Percentiles rank a stretch among this genome's conserved stretches.
These are phyloP conservation scores for Arion vulgaris DNA, from an alignment of 1,140 invertebrate genomes.

Conservation along the genomic window DNA sequence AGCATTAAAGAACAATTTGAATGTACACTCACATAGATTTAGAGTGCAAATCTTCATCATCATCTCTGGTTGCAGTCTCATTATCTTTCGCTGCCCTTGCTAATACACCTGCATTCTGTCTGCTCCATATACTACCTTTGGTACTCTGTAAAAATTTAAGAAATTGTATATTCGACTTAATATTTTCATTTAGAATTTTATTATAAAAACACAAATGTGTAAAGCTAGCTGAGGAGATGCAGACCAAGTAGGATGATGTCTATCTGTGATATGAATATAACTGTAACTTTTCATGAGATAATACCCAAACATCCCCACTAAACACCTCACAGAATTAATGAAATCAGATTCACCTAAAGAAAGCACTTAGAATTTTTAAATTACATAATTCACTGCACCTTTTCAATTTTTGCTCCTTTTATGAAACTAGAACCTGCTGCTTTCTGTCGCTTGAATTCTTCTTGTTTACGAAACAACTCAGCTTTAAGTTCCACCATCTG, in stretches of 20 bases:
- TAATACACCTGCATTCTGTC: conserved; percentile 72
- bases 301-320: too few relatives aligned
- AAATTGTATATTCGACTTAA: background rate
- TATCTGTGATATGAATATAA: too few relatives aligned
- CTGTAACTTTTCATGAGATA: too few relatives aligned
- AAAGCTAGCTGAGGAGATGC: too few relatives aligned
- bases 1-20: background rate
- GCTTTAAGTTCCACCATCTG: conserved; percentile 72
- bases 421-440: conserved; percentile 45
- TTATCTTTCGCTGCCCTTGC: conserved; percentile 75
- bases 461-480: conserved; percentile 71
- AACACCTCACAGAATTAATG: too few relatives aligned
- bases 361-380: too few relatives aligned
- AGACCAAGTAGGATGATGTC: too few relatives aligned
- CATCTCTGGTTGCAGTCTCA: conserved; percentile 71
- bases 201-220: too few relatives aligned
- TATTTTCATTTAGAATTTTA: too few relatives aligned
- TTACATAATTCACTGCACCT: conserved; percentile 44
- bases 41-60: conserved; percentile 77
- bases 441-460: conserved; percentile 66
- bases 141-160: conserved; percentile 47
- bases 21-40: conserved; percentile 77
- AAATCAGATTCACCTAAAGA: too few relatives aligned
- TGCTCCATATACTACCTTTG: conserved; percentile 56
- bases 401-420: conserved; percentile 54